These are phyloP conservation scores for Ferdinandea cuprea DNA, from an alignment of 2,888 invertebrate genomes.

Conservation along the genomic window DNA sequence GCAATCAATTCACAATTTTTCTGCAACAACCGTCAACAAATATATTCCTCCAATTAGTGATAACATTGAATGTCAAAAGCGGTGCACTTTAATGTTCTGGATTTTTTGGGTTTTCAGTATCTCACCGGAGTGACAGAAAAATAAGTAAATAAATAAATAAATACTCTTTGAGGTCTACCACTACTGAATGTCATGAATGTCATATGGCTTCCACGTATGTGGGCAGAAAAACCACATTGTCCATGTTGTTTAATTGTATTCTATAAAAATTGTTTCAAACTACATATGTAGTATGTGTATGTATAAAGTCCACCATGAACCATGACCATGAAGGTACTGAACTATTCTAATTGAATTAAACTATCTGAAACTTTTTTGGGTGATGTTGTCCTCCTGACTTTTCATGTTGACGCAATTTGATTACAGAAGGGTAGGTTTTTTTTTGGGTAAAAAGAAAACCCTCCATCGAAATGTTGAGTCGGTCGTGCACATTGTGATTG, in stretches of 20 bases:
- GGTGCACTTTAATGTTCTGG: slow-evolving; percentile 47
- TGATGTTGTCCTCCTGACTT: neutral
- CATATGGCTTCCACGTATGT: neutral
- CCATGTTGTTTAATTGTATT: neutral
- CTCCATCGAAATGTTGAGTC: no score
- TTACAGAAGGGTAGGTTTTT: neutral
- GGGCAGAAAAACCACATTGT: neutral
- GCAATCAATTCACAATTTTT: slow-evolving; percentile 42
- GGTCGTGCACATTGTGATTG: no score
- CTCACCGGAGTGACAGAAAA: slow-evolving; percentile 37
- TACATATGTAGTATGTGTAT: neutral
- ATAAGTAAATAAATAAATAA: neutral
- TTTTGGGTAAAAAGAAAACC: no score
- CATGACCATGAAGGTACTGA: neutral
- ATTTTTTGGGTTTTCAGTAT: slow-evolving; percentile 41
- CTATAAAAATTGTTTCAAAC: neutral
- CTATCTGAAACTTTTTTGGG: neutral
- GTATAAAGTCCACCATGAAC: neutral
- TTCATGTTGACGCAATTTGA: neutral
- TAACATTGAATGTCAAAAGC: slow-evolving; percentile 54
- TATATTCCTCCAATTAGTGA: slow-evolving; percentile 60
- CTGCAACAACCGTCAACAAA: slow-evolving; percentile 2
- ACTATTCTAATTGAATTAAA: slow-evolving; percentile 1
- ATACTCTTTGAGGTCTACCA: slow-evolving; percentile 5
- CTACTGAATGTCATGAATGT: neutral